phyloP scores from a whole-genome alignment of 2,113 vertebrate genomes.

The Varanus salvator region DNA sequence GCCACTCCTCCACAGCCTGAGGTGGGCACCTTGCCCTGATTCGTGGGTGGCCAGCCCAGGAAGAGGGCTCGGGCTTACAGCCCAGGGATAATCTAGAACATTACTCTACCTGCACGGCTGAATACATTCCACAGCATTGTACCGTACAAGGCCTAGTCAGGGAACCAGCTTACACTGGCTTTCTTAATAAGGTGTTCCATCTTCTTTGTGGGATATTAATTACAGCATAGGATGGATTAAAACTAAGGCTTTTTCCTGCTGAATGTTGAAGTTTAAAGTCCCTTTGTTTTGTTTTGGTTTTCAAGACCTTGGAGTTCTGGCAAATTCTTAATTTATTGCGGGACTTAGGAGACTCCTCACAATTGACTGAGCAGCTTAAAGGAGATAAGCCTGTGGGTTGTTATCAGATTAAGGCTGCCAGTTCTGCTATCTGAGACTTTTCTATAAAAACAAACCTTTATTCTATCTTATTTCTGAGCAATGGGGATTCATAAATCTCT shows the following conservation, averaged over 20 bases:
- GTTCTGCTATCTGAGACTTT: constrained; percentile 1
- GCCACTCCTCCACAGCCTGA: no score
- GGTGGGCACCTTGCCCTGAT: no score
- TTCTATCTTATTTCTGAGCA: constrained; percentile 5
- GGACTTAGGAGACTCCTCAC: not conserved
- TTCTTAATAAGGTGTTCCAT: not conserved
- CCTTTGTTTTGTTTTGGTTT: not conserved
- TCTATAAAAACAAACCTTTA: not conserved
- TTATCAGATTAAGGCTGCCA: constrained; percentile 23
- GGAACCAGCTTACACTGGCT: not conserved
- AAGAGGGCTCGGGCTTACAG: not conserved
- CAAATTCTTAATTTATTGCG: constrained; percentile 10
- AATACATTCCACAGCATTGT: not conserved
- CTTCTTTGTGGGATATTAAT: not conserved
- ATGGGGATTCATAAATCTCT: constrained; percentile 12
- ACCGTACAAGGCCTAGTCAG: not conserved
- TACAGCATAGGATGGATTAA: not conserved
- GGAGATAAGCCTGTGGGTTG: constrained; percentile 2
- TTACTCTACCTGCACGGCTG: no score
- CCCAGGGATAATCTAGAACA: not conserved
- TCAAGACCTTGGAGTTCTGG: not conserved
- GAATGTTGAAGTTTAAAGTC: not conserved
- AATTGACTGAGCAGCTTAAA: not conserved
- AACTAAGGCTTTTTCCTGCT: not conserved
- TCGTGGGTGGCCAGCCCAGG: no score